phyloP scores from a whole-genome alignment of 2,888 invertebrate genomes.

The Nephrotoma guestfalica region DNA sequence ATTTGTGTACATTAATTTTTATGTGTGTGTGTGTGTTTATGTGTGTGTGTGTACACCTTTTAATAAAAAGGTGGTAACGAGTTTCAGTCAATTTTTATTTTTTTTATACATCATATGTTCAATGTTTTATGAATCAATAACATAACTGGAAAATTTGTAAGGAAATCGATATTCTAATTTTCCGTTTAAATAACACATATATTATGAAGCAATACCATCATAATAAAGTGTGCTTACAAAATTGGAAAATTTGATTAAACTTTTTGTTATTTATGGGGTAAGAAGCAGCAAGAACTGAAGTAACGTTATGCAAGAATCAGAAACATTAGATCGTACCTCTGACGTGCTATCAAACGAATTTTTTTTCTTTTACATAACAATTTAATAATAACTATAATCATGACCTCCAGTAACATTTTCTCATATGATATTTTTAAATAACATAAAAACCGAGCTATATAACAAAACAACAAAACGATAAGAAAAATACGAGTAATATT shows the following conservation, averaged over 20 bases:
- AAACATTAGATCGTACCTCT: background rate
- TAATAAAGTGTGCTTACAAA: too few species aligned
- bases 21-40: background rate
- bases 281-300: too few species aligned
- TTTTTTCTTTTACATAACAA: background rate
- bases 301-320: background rate
- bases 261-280: too few species aligned
- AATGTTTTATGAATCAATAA: background rate
- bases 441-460: background rate
- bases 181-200: background rate
- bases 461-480: background rate
- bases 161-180: background rate
- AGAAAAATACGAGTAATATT: background rate
- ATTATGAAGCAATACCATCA: too few species aligned
- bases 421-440: background rate
- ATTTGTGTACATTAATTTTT: background rate
- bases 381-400: background rate
- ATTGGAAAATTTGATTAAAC: too few species aligned
- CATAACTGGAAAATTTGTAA: too few species aligned
- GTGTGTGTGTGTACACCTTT: background rate
- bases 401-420: background rate
- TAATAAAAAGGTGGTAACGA: background rate
- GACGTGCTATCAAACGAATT: background rate
- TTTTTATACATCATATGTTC: background rate
- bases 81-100: background rate